A percentile compares a stretch with the other conserved stretches of the same genome.
phyloP scores from a whole-genome alignment of 2,797 vertebrate species.

The Microcaecilia unicolor region DNA sequence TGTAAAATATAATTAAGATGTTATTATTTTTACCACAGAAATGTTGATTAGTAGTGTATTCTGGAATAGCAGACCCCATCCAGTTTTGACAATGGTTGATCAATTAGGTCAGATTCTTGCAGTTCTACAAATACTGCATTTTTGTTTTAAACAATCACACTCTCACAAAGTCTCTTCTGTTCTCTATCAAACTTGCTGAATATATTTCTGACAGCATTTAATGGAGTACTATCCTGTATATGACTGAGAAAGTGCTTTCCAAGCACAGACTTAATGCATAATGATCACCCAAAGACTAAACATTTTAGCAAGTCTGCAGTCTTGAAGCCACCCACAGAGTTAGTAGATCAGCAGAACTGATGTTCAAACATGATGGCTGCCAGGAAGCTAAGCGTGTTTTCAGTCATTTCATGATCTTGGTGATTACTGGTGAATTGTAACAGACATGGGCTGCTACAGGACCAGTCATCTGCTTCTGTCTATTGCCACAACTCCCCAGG shows the following conservation, averaged over 20 bases:
- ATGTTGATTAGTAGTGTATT: background rate
- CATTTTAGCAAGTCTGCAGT: background rate
- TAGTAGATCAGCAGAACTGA: no score
- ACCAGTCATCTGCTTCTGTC: no score
- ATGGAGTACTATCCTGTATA: background rate
- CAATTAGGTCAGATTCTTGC: background rate
- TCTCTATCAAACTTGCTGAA: background rate
- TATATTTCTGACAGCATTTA: background rate
- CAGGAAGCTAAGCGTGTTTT: no score
- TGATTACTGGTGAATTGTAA: no score
- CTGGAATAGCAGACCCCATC: background rate
- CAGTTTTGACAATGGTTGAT: background rate
- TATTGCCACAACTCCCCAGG: no score
- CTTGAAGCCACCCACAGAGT: background rate
- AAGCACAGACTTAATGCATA: background rate
- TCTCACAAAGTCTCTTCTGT: background rate
- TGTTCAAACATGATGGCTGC: no score
- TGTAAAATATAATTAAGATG: no score
- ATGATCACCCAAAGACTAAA: background rate
- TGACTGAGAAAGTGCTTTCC: background rate
- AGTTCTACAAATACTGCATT: background rate
- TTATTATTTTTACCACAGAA: background rate
- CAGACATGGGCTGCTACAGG: no score
- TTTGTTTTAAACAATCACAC: slow-evolving; percentile 1
- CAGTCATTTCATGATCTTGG: no score